Evolutionary conservation across 2,888 invertebrate genomes (phyloP).

Genomic region (Pseudococcus longispinus): DNA sequence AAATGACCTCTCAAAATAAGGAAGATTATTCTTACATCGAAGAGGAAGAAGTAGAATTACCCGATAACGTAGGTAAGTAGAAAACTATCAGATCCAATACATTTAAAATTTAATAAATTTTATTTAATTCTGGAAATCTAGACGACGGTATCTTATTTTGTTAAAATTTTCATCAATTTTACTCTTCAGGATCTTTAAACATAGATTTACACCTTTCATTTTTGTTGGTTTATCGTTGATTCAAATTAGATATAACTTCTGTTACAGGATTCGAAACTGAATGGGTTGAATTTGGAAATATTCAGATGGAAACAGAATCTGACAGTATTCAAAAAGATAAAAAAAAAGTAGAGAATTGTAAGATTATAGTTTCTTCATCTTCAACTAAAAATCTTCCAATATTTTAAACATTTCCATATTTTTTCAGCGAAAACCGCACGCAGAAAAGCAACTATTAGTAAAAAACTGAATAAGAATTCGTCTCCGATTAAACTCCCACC

Average conservation of each 20-base stretch:
- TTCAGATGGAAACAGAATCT: not conserved
- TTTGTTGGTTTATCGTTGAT: no score
- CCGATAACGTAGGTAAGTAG: not conserved
- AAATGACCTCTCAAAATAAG: not conserved
- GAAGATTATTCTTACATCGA: not conserved
- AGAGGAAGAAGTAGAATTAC: conserved; percentile 16
- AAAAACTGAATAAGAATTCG: no score
- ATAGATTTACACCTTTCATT: no score
- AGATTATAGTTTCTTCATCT: not conserved
- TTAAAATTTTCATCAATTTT: not conserved
- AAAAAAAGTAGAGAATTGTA: not conserved
- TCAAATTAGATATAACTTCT: no score
- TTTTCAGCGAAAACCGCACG: no score
- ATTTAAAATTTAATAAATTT: no score
- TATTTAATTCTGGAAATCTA: no score
- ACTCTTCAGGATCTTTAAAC: no score
- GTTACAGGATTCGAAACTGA: not conserved
- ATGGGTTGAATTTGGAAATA: not conserved
- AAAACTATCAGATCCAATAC: no score
- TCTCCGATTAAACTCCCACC: no score
- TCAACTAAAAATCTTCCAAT: not conserved
- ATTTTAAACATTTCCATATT: no score
- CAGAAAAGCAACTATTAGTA: no score
- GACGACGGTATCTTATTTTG: not conserved
- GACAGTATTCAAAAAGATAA: not conserved